phyloP scores from a whole-genome alignment of 2,888 invertebrate species.

The Nipponacmea schrenckii region DNA sequence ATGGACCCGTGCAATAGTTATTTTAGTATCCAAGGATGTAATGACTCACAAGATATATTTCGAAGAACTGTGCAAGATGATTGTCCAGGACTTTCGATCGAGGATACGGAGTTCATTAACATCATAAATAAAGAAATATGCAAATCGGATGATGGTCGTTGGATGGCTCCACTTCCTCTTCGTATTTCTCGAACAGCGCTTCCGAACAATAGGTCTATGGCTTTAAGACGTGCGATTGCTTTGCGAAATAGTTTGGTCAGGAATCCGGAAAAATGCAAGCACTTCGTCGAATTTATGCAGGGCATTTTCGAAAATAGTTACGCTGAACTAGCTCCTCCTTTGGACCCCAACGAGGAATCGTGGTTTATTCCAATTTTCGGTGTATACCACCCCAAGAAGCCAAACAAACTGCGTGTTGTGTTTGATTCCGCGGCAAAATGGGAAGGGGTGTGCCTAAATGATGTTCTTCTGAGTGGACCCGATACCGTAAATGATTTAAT shows the following conservation, averaged over 20 bases:
- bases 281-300: background rate
- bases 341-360: background rate
- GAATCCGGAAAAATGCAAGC: constrained; percentile 8
- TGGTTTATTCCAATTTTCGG: background rate
- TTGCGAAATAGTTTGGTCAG: constrained; percentile 4
- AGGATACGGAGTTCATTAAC: constrained; percentile 19
- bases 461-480: constrained; percentile 1
- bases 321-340: background rate
- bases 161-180: constrained; percentile 23
- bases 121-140: constrained; percentile 15
- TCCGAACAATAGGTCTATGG: constrained; percentile 18
- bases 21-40: background rate
- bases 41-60: constrained; percentile 11
- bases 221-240: background rate
- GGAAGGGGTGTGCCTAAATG: background rate
- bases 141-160: constrained; percentile 16
- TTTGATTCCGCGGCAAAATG: background rate
- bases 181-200: constrained; percentile 10
- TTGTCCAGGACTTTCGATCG: constrained; percentile 15
- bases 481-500: constrained; percentile 28
- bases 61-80: constrained; percentile 17
- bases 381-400: background rate
- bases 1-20: constrained; percentile 12
- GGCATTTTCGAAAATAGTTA: background rate
- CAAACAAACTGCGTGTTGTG: background rate